Conservation (phyloP, 2,888 invertebrate species). For the Druceiella hillmani region DNA sequence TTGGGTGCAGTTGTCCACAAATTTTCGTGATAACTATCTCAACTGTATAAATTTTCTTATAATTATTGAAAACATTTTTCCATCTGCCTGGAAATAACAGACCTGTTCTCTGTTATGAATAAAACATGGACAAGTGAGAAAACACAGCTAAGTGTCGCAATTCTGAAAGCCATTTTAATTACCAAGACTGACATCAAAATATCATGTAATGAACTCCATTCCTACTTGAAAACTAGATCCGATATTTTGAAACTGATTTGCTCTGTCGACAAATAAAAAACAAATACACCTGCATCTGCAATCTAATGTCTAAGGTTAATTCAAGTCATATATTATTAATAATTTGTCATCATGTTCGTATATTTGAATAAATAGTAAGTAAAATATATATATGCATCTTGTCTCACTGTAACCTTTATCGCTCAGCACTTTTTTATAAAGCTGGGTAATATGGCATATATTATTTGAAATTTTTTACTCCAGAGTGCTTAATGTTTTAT, state of each 20-base stretch:
- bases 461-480: too few relatives aligned
- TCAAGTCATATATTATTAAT: too few relatives aligned
- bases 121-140: conserved; percentile 21
- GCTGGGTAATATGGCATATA: too few relatives aligned
- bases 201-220: conserved; percentile 15
- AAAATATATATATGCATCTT: too few relatives aligned
- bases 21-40: conserved; percentile 16
- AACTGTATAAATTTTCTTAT: conserved; percentile 15
- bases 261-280: conserved; percentile 15
- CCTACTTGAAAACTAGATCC: conserved; percentile 18
- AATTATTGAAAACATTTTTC: conserved; percentile 19
- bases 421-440: too few relatives aligned
- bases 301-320: too few relatives aligned
- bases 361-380: too few relatives aligned
- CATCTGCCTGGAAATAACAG: conserved; percentile 15
- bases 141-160: conserved; percentile 22
- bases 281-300: too few relatives aligned
- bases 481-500: too few relatives aligned
- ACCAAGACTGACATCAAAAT: conserved; percentile 16
- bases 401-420: too few relatives aligned
- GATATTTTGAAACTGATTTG: conserved; percentile 17
- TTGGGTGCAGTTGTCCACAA: conserved; percentile 22
- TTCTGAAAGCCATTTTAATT: conserved; percentile 21
- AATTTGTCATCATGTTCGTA: too few relatives aligned
- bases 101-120: conserved; percentile 14